Conservation (phyloP, 2,113 vertebrate genomes). For the Atrichornis clamosus region DNA sequence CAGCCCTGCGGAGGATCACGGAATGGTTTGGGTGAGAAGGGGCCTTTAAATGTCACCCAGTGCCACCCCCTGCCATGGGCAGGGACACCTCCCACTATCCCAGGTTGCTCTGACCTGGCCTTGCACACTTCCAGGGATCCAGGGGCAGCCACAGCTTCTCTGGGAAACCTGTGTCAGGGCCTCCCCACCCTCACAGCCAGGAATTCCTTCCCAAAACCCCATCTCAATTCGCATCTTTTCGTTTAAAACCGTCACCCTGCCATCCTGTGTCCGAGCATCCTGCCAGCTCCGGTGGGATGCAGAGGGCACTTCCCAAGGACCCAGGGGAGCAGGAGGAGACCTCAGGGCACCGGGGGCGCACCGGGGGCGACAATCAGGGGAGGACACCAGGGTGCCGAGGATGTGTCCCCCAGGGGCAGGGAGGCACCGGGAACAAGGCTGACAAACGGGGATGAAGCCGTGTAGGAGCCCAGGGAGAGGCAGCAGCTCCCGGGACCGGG, state of each 20-base stretch:
- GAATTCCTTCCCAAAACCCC: neutral
- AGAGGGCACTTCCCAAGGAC: neutral
- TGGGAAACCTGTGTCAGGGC: neutral
- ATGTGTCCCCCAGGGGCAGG: rapidly evolving
- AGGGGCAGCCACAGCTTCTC: neutral
- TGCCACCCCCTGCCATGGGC: neutral
- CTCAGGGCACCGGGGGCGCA: neutral
- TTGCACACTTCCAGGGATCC: neutral
- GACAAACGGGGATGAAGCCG: rapidly evolving
- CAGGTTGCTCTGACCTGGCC: neutral
- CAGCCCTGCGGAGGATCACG: neutral
- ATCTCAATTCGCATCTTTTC: neutral
- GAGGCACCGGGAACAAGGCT: neutral
- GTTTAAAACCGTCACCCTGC: neutral
- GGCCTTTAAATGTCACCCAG: neutral
- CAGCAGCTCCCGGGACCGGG: neutral
- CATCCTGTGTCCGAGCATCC: neutral
- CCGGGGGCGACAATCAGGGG: rapidly evolving
- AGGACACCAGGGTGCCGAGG: neutral
- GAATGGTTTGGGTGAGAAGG: neutral
- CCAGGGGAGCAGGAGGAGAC: neutral
- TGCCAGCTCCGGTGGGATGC: neutral
- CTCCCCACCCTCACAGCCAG: neutral
- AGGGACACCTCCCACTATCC: neutral
- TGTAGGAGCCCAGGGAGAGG: rapidly evolving